Evolutionary conservation across 2,888 invertebrate species (phyloP).

Genomic region (Aleiodes leptofemur): DNA sequence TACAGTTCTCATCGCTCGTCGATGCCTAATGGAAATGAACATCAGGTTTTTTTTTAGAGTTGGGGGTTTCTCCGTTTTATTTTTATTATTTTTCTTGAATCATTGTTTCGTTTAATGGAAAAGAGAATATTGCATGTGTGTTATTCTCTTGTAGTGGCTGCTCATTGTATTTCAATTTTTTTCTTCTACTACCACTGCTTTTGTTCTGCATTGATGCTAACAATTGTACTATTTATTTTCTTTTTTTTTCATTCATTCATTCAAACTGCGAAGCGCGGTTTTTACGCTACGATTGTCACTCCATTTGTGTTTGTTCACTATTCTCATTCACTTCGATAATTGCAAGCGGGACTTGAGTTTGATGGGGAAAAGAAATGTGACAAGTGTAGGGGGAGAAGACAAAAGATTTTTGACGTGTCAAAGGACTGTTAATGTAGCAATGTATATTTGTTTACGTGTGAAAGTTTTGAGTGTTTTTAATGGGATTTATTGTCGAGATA

Average conservation of each 20-base stretch:
- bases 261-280: constrained; percentile 2
- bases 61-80: neutral
- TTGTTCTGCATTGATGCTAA: constrained; percentile 17
- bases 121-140: constrained; percentile 41
- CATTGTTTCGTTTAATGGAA: constrained; percentile 42
- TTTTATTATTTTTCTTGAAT: constrained; percentile 39
- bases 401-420: constrained; percentile 13
- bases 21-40: constrained; percentile 66
- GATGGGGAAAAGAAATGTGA: neutral
- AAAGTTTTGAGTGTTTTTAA: no score
- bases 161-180: constrained; percentile 25
- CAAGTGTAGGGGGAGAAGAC: neutral
- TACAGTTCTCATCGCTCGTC: constrained; percentile 62
- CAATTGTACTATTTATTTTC: constrained; percentile 28
- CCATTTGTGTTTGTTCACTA: constrained; percentile 24
- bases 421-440: neutral
- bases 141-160: constrained; percentile 46
- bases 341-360: constrained; percentile 24
- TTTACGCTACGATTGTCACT: constrained; percentile 18
- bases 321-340: constrained; percentile 46
- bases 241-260: constrained; percentile 3
- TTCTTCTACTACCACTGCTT: constrained; percentile 1
- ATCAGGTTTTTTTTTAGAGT: constrained; percentile 30
- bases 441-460: no score
- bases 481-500: no score